Conservation (phyloP, 2,113 vertebrate species). For the Bambusicola thoracicus region DNA sequence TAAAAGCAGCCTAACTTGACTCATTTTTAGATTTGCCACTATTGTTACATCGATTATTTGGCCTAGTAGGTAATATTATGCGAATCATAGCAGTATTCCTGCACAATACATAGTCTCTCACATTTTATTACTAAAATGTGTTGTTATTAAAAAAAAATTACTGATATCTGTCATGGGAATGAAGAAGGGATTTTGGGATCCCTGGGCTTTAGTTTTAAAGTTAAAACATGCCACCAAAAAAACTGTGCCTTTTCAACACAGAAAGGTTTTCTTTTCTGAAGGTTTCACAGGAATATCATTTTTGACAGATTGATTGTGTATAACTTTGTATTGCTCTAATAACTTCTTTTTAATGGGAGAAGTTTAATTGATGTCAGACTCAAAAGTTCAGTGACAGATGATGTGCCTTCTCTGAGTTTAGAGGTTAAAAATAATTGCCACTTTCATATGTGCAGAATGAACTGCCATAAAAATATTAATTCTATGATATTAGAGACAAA, state of each 20-base stretch:
- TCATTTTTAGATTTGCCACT: neutral
- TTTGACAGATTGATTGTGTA: constrained; percentile 57
- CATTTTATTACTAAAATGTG: neutral
- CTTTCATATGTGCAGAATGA: neutral
- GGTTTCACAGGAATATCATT: neutral
- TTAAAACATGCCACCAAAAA: neutral
- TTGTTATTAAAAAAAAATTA: neutral
- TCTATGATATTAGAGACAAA: neutral
- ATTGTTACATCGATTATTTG: neutral
- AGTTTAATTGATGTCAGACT: constrained; percentile 21
- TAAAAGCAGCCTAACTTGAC: neutral
- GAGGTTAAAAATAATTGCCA: constrained; percentile 58
- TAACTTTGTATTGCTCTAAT: neutral
- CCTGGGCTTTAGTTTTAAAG: neutral
- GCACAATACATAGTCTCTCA: neutral
- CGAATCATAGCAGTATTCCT: neutral
- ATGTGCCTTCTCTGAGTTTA: constrained; percentile 12
- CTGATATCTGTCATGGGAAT: neutral
- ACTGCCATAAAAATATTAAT: constrained; percentile 23
- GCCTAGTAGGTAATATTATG: neutral
- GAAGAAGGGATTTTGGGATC: neutral
- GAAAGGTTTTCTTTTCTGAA: neutral
- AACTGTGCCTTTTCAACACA: neutral
- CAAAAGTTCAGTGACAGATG: constrained; percentile 27
- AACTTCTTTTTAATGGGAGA: constrained; percentile 38